These are phyloP conservation scores for Gisinianus flammeolus DNA, from an alignment of 2,888 invertebrate genomes.

Conservation along the genomic window DNA sequence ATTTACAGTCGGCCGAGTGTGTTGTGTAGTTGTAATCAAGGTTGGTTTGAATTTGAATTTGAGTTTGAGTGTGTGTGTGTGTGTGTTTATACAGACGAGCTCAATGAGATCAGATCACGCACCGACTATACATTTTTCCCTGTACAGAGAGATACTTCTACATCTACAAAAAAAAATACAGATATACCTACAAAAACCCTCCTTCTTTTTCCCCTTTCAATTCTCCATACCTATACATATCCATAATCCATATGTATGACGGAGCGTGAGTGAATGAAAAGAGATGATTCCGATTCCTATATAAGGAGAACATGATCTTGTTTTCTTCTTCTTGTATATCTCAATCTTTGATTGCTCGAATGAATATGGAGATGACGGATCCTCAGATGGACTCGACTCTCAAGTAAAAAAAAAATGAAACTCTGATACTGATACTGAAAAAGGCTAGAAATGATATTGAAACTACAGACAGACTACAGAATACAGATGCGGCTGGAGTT, in stretches of 20 bases:
- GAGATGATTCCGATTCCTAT: conserved; percentile 11
- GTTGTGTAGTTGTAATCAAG: conserved; percentile 25
- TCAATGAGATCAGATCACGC: conserved; percentile 37
- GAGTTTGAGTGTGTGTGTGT: conserved; percentile 14
- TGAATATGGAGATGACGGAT: conserved; percentile 31
- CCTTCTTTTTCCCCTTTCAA: background rate
- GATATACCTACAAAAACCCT: too few species aligned
- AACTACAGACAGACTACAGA: too few species aligned
- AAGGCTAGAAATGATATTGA: too few species aligned
- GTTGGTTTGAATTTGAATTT: conserved; percentile 23
- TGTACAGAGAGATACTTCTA: too few species aligned
- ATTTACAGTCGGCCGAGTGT: conserved; percentile 15
- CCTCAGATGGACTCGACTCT: conserved; percentile 8
- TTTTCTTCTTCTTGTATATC: background rate
- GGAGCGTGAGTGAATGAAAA: background rate
- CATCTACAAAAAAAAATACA: too few species aligned
- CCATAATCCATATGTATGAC: background rate
- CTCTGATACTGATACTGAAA: too few species aligned
- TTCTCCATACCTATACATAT: background rate
- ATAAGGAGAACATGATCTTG: background rate
- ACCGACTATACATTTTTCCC: too few species aligned
- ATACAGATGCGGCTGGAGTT: background rate
- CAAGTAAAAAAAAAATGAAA: too few species aligned
- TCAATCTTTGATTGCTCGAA: background rate
- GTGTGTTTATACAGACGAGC: conserved; percentile 18